phyloP scores from a whole-genome alignment of 2,888 invertebrate species.

The Metalampra italica region DNA sequence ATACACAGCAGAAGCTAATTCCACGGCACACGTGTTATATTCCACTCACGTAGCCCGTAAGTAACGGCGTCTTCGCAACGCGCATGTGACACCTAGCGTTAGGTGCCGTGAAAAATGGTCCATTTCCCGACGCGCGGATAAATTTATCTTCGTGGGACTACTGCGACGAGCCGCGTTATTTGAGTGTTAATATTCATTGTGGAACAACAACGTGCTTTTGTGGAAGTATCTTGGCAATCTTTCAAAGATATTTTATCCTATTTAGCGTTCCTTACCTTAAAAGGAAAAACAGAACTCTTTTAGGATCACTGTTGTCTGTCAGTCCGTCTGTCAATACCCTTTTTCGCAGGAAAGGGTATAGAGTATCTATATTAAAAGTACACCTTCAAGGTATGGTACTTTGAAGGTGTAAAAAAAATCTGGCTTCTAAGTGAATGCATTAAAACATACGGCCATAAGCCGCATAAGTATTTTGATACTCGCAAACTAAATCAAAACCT shows the following conservation, averaged over 20 bases:
- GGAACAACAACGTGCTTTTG: conserved; percentile 41
- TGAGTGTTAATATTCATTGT: conserved; percentile 74
- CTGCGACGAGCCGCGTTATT: conserved; percentile 60
- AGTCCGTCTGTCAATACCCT: too few species aligned
- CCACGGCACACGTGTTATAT: conserved; percentile 49
- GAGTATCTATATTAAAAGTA: too few species aligned
- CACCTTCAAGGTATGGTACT: too few species aligned
- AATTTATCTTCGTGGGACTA: conserved; percentile 72
- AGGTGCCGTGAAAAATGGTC: conserved; percentile 75
- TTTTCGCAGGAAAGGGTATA: too few species aligned
- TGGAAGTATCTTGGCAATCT: conserved; percentile 14
- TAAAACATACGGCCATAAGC: too few species aligned
- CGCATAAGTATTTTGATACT: too few species aligned
- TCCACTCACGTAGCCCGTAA: conserved; percentile 59
- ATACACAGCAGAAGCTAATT: conserved; percentile 55
- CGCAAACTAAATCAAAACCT: too few species aligned
- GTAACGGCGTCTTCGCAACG: conserved; percentile 70
- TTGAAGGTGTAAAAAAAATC: too few species aligned
- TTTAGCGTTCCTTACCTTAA: too few species aligned
- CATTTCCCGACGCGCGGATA: conserved; percentile 63
- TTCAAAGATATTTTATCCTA: background rate
- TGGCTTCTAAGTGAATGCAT: too few species aligned
- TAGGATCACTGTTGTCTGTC: too few species aligned
- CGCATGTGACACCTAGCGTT: conserved; percentile 69
- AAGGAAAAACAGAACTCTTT: too few species aligned